These are phyloP conservation scores for Otis tarda DNA, from an alignment of 2,113 vertebrate species.

Conservation along the genomic window DNA sequence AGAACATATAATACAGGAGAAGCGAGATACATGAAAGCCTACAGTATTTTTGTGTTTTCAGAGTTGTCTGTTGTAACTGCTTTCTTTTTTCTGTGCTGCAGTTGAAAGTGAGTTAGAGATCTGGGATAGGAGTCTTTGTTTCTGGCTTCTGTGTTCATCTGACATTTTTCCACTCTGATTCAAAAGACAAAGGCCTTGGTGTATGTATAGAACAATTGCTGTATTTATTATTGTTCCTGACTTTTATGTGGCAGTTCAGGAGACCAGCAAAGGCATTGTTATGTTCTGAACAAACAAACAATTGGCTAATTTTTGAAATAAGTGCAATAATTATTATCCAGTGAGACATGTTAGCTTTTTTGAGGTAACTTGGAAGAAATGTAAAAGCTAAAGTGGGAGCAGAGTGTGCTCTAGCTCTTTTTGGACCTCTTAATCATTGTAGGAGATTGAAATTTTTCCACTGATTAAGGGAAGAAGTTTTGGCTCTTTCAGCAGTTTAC, in stretches of 20 bases:
- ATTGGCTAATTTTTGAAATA: background rate
- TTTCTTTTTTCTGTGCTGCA: slow-evolving; percentile 20
- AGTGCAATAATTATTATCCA: background rate
- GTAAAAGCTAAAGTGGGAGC: background rate
- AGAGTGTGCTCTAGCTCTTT: background rate
- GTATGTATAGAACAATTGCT: slow-evolving; percentile 32
- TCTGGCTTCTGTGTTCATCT: slow-evolving; percentile 27
- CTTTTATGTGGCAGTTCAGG: background rate
- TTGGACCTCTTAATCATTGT: background rate
- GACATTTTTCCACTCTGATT: slow-evolving; percentile 44
- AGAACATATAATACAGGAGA: background rate
- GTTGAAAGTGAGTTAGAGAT: slow-evolving; percentile 11
- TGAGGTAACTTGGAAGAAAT: background rate
- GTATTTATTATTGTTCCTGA: slow-evolving; percentile 28
- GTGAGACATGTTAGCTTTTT: background rate
- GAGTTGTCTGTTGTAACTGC: background rate
- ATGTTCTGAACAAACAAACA: background rate
- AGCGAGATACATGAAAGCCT: background rate
- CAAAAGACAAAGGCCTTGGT: slow-evolving; percentile 61
- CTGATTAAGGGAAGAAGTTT: background rate
- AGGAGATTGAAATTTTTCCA: background rate
- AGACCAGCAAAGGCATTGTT: background rate
- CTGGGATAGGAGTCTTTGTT: slow-evolving; percentile 54
- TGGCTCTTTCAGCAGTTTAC: background rate
- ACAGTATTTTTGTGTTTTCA: background rate